A percentile compares a stretch with the other conserved stretches of the same genome.
Evolutionary conservation across 2,888 invertebrate species (phyloP).

Genomic region (Sycophila texana): DNA sequence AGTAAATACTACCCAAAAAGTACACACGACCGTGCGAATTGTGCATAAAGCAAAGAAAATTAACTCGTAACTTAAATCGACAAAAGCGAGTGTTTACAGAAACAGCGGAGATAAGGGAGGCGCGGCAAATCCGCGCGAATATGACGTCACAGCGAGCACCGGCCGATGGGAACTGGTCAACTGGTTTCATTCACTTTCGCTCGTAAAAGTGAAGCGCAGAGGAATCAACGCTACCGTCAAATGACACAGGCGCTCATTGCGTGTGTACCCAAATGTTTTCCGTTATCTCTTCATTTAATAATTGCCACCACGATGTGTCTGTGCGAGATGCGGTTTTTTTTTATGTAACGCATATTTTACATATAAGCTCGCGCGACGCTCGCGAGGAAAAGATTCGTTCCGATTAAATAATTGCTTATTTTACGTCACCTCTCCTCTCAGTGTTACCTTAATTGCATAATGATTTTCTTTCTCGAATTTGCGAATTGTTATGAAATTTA

Average conservation of each 20-base stretch:
- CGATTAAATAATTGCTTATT: neutral
- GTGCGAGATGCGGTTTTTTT: neutral
- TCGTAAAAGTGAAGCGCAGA: conserved; percentile 3
- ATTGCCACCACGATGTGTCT: conserved; percentile 1
- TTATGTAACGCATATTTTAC: conserved; percentile 30
- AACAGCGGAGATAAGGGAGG: neutral
- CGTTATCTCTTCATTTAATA: conserved; percentile 32
- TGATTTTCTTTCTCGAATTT: neutral
- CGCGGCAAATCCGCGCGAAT: neutral
- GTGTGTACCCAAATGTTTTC: conserved; percentile 12
- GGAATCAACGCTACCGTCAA: conserved; percentile 1
- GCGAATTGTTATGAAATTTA: too few relatives aligned
- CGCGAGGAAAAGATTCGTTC: neutral
- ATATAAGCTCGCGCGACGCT: neutral
- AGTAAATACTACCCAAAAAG: too few relatives aligned
- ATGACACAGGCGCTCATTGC: neutral
- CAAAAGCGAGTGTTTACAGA: neutral
- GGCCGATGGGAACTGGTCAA: neutral
- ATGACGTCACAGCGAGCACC: too few relatives aligned
- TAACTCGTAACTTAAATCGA: too few relatives aligned
- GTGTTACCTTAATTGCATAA: neutral
- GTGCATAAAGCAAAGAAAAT: too few relatives aligned
- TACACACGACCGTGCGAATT: too few relatives aligned
- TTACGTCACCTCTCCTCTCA: conserved; percentile 9
- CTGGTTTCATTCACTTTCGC: conserved; percentile 42